Conservation (phyloP, 2,888 invertebrate genomes). For the Parnassius orleans region DNA sequence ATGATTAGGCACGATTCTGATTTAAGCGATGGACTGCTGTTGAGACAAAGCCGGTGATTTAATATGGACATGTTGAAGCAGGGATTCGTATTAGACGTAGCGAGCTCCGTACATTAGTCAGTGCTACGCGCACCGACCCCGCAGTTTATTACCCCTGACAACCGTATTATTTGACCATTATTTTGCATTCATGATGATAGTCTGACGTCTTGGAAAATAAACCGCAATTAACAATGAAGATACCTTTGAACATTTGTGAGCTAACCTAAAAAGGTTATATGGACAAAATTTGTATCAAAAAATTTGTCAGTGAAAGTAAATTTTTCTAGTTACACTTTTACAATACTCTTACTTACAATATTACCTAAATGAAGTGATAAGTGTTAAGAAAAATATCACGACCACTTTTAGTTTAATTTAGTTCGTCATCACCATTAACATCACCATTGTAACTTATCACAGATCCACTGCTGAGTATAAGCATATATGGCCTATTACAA, state of each 20-base stretch:
- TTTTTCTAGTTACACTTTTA: no score
- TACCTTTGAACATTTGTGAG: no score
- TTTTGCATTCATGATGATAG: conserved; percentile 49
- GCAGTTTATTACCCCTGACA: conserved; percentile 58
- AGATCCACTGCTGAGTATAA: no score
- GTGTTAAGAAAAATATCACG: no score
- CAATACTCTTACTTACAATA: no score
- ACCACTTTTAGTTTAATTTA: no score
- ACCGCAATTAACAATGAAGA: neutral
- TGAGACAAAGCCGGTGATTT: conserved; percentile 53
- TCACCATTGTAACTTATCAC: no score
- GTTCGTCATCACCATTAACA: no score
- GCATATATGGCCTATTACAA: no score
- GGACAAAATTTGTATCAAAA: neutral
- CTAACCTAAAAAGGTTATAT: neutral
- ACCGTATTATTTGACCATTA: conserved; percentile 58
- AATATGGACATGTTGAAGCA: conserved; percentile 46
- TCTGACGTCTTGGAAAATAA: conserved; percentile 27
- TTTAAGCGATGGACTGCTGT: conserved; percentile 31
- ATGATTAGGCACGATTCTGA: conserved; percentile 9
- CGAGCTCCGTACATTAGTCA: conserved; percentile 53
- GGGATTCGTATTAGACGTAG: conserved; percentile 23
- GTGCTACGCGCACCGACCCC: conserved; percentile 41
- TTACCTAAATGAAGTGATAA: no score
- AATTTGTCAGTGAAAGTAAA: no score